Evolutionary conservation across 2,797 vertebrate genomes (phyloP), one percentile per base, ranked within the genome.

Genomic region (Yasuhikotakia modesta): DNA sequence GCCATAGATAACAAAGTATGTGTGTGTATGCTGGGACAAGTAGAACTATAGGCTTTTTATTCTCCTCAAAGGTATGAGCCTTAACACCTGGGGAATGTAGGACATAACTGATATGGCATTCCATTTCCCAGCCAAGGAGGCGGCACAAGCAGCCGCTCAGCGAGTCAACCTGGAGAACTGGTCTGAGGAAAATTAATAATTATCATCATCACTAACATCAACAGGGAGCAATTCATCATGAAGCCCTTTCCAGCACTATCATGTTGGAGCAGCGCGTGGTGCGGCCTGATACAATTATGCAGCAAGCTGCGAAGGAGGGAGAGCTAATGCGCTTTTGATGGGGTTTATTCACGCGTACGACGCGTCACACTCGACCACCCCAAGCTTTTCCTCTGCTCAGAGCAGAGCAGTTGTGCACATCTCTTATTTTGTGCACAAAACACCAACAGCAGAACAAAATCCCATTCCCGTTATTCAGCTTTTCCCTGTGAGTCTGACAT

Each of bases 291-390:
- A 97, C 94, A 96, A 96, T 97, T 96, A 96, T 94, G 94, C 94
- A 91, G 77, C 71, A 73, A 65, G 81, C 68, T 82, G 73, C 50
- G 68, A 70, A 74, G 64, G 78, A 70, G 80, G 83, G 87, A 78
- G 91, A 89, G 91, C 94, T 98, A 98, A 98, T 98, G 95, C 91
- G 92, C 94, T 96, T 96, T 96, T 97, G 96, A 98, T 97, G 95
- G 95, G 94, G 94, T 95, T 96, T 94, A 96, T 92, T 92, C 95
- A 96, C 94, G 95, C 96, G 92, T 96, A 94, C 91, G 67, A 95
- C 92, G 91, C 85, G 93, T 94, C 92, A 92, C 92, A 93, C 93
- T 93, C 91, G 91, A 93, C 94, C 94, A 90, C 93, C 92, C 91
- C 83, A 1, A 73, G 50, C 57, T 60, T 50, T 19, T 32, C 52